A percentile compares a stretch with the other conserved stretches of the same genome.
These are phyloP conservation scores for Cavia porcellus DNA, from an alignment of 2,113 vertebrate genomes.

Conservation along the genomic window DNA sequence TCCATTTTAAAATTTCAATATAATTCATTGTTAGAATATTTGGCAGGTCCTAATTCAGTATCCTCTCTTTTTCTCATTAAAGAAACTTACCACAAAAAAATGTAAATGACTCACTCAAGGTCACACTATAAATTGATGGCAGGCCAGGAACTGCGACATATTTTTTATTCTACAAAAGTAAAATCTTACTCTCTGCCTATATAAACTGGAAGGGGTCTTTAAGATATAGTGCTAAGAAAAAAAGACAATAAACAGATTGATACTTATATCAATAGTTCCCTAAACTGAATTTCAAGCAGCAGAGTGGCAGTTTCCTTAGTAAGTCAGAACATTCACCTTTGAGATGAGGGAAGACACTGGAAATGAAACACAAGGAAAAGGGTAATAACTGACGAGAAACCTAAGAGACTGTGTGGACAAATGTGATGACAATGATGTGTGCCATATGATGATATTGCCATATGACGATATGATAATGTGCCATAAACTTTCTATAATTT, in stretches of 20 bases:
- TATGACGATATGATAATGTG: background rate
- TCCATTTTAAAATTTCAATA: background rate
- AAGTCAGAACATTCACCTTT: background rate
- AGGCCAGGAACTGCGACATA: background rate
- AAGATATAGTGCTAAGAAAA: background rate
- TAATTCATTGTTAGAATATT: constrained; percentile 22
- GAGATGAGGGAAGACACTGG: background rate
- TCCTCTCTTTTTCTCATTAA: background rate
- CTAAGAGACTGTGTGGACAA: background rate
- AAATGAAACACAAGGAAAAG: background rate
- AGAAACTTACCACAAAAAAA: background rate
- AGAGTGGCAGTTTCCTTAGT: background rate
- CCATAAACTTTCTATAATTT: constrained; percentile 34
- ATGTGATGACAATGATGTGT: too few species aligned
- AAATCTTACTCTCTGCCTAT: background rate
- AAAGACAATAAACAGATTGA: constrained; percentile 27
- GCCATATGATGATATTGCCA: too few species aligned
- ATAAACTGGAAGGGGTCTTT: background rate
- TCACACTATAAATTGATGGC: background rate
- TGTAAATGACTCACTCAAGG: background rate
- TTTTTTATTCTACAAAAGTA: background rate
- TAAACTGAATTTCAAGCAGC: constrained; percentile 2
- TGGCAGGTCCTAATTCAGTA: background rate
- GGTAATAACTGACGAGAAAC: background rate
- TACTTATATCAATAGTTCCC: background rate